A percentile compares a stretch with the other conserved stretches of the same genome.
Evolutionary conservation across 2,797 vertebrate species (phyloP).

Genomic region (Cichlasoma orientale): DNA sequence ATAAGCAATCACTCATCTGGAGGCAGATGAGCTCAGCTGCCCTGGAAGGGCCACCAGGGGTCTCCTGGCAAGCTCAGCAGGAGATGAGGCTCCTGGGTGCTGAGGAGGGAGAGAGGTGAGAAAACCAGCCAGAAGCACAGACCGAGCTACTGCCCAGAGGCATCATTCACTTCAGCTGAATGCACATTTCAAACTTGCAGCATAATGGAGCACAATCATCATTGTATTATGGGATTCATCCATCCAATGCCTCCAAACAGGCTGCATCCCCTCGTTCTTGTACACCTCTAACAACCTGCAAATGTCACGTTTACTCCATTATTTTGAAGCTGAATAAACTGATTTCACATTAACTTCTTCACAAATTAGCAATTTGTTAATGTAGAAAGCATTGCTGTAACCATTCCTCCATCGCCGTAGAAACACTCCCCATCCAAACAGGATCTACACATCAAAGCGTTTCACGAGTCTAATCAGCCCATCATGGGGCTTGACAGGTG

Average conservation of each 20-base stretch:
- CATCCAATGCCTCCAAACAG: background rate
- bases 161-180: conserved; percentile 30
- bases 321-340: background rate
- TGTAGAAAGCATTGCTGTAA: background rate
- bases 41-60: conserved; percentile 60
- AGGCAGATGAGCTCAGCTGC: conserved; percentile 55
- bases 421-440: background rate
- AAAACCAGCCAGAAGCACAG: conserved; percentile 43
- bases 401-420: background rate
- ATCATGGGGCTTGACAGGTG: conserved; percentile 64
- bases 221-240: conserved; percentile 26
- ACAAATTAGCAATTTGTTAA: conserved; percentile 9
- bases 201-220: conserved; percentile 40
- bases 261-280: background rate
- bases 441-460: conserved; percentile 53
- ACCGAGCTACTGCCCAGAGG: conserved; percentile 39
- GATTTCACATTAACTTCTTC: background rate
- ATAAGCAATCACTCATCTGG: conserved; percentile 52
- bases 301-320: no score
- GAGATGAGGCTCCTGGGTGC: conserved; percentile 38
- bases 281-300: background rate
- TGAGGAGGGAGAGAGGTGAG: conserved; percentile 18
- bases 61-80: conserved; percentile 74
- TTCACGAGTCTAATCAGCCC: conserved; percentile 51
- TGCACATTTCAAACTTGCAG: conserved; percentile 24